These are phyloP conservation scores for Eupeodes latifasciatus DNA, from an alignment of 2,888 invertebrate species.

Conservation along the genomic window DNA sequence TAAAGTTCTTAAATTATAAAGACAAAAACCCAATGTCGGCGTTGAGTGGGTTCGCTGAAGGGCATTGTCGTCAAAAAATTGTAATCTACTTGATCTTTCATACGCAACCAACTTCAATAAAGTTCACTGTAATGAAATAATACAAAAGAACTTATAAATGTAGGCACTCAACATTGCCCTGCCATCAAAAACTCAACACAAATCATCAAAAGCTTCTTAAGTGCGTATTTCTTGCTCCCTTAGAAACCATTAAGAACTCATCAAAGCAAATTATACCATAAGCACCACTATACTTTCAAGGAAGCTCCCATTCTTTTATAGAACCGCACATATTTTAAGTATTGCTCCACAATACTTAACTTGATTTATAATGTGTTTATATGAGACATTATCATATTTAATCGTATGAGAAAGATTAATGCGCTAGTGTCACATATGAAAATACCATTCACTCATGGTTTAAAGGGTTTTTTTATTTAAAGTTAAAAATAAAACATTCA, in stretches of 20 bases:
- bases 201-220: slow-evolving; percentile 24
- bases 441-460: neutral
- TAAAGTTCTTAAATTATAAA: too few relatives aligned
- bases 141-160: neutral
- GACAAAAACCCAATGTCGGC: too few relatives aligned
- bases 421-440: neutral
- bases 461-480: neutral
- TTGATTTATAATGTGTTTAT: slow-evolving; percentile 28
- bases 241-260: slow-evolving; percentile 24
- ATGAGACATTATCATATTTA: slow-evolving; percentile 29
- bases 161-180: neutral
- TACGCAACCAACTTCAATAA: neutral
- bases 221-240: slow-evolving; percentile 6
- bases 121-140: neutral
- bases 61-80: too few relatives aligned
- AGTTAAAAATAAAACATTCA: neutral
- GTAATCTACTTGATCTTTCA: too few relatives aligned
- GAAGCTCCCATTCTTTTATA: slow-evolving; percentile 25
- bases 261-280: slow-evolving; percentile 24
- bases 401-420: slow-evolving; percentile 7
- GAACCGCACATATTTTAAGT: slow-evolving; percentile 34
- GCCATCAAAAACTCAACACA: neutral
- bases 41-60: too few relatives aligned
- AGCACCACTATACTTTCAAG: slow-evolving; percentile 23
- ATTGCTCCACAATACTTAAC: slow-evolving; percentile 23